Percentiles rank a stretch among this genome's conserved stretches.
Evolutionary conservation across 2,797 vertebrate species (phyloP).

Genomic region (Labroides dimidiatus): DNA sequence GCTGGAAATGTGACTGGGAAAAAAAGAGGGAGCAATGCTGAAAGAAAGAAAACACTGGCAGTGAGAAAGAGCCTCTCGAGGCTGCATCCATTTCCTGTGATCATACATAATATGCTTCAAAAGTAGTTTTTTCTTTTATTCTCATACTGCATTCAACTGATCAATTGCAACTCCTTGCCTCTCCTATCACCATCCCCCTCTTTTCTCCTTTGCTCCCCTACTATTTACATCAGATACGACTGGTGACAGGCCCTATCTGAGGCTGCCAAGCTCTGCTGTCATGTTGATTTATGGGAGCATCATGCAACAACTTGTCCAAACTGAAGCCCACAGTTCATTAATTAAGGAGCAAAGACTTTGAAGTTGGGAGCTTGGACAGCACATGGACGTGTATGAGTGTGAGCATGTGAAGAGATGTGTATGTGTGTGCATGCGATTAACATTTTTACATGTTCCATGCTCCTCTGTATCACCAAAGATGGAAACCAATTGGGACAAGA

Average conservation of each 20-base stretch:
- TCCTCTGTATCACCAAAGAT: conserved; percentile 78
- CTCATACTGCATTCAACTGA: conserved; percentile 97
- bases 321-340: conserved; percentile 99
- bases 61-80: conserved; percentile 91
- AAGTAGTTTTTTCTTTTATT: conserved; percentile 93
- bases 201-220: conserved; percentile 85
- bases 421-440: conserved; percentile 81
- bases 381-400: conserved; percentile 74
- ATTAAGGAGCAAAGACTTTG: conserved; percentile 99
- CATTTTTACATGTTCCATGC: conserved; percentile 88
- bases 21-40: conserved; percentile 72
- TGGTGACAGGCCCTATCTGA: conserved; percentile 98
- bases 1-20: conserved; percentile 91
- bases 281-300: conserved; percentile 99
- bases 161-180: conserved; percentile 95
- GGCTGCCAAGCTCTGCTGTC: conserved; percentile 96
- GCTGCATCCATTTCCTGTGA: conserved; percentile 99
- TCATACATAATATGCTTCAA: conserved; percentile 99
- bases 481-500: conserved; percentile 87
- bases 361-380: conserved; percentile 88
- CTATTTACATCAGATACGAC: conserved; percentile 99
- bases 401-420: conserved; percentile 23
- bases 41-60: conserved; percentile 71
- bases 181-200: conserved; percentile 78
- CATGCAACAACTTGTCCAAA: conserved; percentile 99